Conservation (phyloP, 1,140 invertebrate species). For the Thaumatotibia leucotreta region DNA sequence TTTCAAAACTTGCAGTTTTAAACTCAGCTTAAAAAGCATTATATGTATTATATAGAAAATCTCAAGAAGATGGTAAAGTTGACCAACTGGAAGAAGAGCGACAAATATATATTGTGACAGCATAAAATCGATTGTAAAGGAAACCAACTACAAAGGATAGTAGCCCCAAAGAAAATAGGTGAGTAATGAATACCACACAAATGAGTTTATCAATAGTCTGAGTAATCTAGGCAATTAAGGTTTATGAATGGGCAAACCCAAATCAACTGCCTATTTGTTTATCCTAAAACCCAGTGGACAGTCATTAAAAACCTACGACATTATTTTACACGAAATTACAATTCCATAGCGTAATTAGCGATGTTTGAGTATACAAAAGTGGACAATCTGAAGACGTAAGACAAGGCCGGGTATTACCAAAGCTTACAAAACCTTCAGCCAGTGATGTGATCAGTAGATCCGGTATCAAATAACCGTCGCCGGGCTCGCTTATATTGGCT, state of each 20-base stretch:
- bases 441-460: not conserved
- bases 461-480: not conserved
- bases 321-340: not conserved
- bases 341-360: not conserved
- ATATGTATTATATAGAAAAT: no score
- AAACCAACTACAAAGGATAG: no score
- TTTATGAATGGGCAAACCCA: not conserved
- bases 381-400: not conserved
- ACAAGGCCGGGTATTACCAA: not conserved
- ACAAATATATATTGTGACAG: no score
- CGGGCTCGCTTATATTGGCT: not conserved
- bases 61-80: no score
- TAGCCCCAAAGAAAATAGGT: no score
- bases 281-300: not conserved
- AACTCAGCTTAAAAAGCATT: no score
- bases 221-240: not conserved
- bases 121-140: no score
- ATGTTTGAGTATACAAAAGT: constrained; percentile 8
- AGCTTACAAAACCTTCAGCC: not conserved
- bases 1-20: no score
- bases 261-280: not conserved
- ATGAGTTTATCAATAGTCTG: not conserved
- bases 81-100: no score
- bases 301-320: not conserved
- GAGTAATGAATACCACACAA: no score